Evolutionary conservation across 2,797 vertebrate genomes (phyloP).

Genomic region (Mormyrus proboscirostris): DNA sequence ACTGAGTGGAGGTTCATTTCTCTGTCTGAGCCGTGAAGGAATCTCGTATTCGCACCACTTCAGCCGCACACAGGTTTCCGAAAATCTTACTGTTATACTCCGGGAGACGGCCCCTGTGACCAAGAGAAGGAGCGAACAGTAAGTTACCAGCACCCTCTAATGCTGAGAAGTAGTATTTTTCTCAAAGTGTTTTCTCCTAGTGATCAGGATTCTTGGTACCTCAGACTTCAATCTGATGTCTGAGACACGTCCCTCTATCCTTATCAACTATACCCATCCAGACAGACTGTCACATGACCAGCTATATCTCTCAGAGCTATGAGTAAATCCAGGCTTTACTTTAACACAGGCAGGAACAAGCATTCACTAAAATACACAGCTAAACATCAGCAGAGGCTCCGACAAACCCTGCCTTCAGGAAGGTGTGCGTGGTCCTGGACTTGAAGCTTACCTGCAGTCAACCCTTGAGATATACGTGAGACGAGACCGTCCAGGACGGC

Average conservation of each 20-base stretch:
- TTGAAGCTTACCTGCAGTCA: slow-evolving; percentile 76
- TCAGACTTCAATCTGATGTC: background rate
- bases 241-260: background rate
- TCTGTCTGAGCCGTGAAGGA: slow-evolving; percentile 64
- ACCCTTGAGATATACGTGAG: slow-evolving; percentile 88
- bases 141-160: background rate
- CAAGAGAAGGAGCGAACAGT: background rate
- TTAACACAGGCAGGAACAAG: background rate
- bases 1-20: background rate
- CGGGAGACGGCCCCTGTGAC: slow-evolving; percentile 82
- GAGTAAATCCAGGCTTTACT: background rate
- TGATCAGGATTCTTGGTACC: background rate
- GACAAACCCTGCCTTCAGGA: background rate
- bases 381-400: background rate
- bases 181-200: background rate
- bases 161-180: background rate
- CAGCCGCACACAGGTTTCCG: slow-evolving; percentile 86
- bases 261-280: background rate
- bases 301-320: background rate
- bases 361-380: background rate
- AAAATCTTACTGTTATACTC: slow-evolving; percentile 97
- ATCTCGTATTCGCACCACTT: slow-evolving; percentile 87
- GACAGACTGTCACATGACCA: background rate
- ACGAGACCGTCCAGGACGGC: slow-evolving; percentile 80
- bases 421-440: background rate